phyloP scores from a whole-genome alignment of 2,797 vertebrate species.

The Pagetopsis macropterus region DNA sequence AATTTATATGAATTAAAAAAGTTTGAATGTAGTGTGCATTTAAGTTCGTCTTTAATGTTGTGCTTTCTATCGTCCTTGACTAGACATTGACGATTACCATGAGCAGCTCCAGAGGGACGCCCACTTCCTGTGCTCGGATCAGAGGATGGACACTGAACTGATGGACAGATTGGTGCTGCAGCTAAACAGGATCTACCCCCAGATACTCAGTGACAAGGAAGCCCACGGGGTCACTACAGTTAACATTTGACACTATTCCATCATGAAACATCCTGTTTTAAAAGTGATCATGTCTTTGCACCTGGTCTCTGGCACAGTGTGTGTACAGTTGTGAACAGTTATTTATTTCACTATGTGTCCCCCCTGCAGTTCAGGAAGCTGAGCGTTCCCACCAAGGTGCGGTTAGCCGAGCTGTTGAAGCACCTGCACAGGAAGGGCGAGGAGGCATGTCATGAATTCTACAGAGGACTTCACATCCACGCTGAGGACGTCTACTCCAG shows the following conservation, averaged over 20 bases:
- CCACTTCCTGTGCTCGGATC: slow-evolving; percentile 84
- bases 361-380: slow-evolving; percentile 88
- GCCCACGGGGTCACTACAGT: slow-evolving; percentile 86
- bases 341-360: slow-evolving; percentile 35
- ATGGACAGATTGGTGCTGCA: slow-evolving; percentile 91
- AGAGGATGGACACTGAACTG: slow-evolving; percentile 85
- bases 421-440: slow-evolving; percentile 86
- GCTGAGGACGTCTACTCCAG: slow-evolving; percentile 85
- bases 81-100: slow-evolving; percentile 71
- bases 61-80: slow-evolving; percentile 14
- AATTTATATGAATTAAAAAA: background rate
- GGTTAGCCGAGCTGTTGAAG: slow-evolving; percentile 85
- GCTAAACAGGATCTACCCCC: slow-evolving; percentile 91
- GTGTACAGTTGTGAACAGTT: background rate
- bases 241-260: background rate
- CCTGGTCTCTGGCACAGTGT: background rate
- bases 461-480: slow-evolving; percentile 90
- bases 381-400: slow-evolving; percentile 78
- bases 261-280: background rate
- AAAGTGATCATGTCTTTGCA: background rate
- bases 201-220: slow-evolving; percentile 90
- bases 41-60: background rate
- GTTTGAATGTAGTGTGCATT: background rate
- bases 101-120: slow-evolving; percentile 86
- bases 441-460: slow-evolving; percentile 90